A percentile compares a stretch with the other conserved stretches of the same genome.
phyloP scores from a whole-genome alignment of 2,888 invertebrate genomes.

The Pheosia tremula region DNA sequence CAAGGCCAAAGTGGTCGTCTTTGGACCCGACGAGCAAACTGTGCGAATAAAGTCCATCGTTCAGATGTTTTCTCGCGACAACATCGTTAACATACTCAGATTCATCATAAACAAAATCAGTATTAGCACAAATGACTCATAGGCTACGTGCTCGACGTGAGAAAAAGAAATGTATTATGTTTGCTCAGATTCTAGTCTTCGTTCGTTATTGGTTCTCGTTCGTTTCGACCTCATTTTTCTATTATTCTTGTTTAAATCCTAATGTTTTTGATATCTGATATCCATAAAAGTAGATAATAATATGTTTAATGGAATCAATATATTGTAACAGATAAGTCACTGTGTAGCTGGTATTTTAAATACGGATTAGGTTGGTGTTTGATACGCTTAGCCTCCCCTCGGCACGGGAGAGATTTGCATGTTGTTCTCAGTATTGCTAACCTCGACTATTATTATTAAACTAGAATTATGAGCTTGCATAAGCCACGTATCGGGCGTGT shows the following conservation, averaged over 20 bases:
- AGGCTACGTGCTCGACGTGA: conserved; percentile 8
- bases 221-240: not conserved
- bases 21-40: conserved; percentile 54
- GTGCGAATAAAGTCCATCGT: conserved; percentile 57
- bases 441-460: not conserved
- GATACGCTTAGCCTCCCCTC: not conserved
- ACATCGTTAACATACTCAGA: conserved; percentile 56
- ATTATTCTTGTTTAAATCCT: not conserved
- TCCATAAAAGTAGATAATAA: not conserved
- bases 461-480: not conserved
- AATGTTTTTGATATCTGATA: not conserved
- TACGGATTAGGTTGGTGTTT: not conserved
- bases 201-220: not conserved
- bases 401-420: not conserved
- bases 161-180: conserved; percentile 1
- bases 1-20: conserved; percentile 44
- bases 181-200: conserved; percentile 1
- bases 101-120: conserved; percentile 41
- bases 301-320: not conserved
- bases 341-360: not conserved
- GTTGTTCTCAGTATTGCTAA: not conserved
- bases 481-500: not conserved
- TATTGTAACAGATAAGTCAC: not conserved
- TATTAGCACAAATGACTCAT: conserved; percentile 10
- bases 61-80: conserved; percentile 53